These are phyloP conservation scores for Sarotherodon lohbergeri DNA, from an alignment of 2,113 vertebrate species.

Conservation along the genomic window DNA sequence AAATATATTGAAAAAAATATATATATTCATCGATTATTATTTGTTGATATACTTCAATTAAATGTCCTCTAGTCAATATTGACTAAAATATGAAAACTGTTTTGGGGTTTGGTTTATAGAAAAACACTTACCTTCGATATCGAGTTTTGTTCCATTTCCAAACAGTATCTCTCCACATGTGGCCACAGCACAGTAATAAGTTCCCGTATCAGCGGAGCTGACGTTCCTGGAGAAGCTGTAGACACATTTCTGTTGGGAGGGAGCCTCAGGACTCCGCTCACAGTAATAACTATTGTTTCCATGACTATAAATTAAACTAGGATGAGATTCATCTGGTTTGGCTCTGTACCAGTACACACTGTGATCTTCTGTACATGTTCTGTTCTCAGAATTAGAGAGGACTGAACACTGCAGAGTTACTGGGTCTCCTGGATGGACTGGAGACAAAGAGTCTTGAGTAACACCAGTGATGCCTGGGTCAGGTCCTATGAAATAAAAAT, in stretches of 20 bases:
- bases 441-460: not conserved
- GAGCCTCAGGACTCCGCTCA: not conserved
- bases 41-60: too few relatives aligned
- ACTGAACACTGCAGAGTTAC: not conserved
- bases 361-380: too few relatives aligned
- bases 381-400: too few relatives aligned
- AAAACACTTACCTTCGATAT: not conserved
- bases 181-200: conserved; percentile 26
- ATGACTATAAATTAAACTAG: not conserved
- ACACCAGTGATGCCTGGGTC: not conserved
- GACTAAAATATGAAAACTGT: not conserved
- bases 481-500: not conserved
- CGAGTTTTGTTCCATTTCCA: conserved; percentile 13
- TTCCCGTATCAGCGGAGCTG: conserved; percentile 1
- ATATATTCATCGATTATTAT: too few relatives aligned
- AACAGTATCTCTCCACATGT: conserved; percentile 9
- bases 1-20: too few relatives aligned
- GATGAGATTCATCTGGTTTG: too few relatives aligned
- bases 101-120: too few relatives aligned
- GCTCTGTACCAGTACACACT: too few relatives aligned
- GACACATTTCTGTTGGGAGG: not conserved
- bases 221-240: not conserved
- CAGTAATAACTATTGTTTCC: not conserved
- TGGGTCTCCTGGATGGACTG: conserved; percentile 1
- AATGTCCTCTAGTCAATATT: not conserved